phyloP scores from a whole-genome alignment of 2,113 vertebrate genomes.

The Cyanoliseus patagonus region DNA sequence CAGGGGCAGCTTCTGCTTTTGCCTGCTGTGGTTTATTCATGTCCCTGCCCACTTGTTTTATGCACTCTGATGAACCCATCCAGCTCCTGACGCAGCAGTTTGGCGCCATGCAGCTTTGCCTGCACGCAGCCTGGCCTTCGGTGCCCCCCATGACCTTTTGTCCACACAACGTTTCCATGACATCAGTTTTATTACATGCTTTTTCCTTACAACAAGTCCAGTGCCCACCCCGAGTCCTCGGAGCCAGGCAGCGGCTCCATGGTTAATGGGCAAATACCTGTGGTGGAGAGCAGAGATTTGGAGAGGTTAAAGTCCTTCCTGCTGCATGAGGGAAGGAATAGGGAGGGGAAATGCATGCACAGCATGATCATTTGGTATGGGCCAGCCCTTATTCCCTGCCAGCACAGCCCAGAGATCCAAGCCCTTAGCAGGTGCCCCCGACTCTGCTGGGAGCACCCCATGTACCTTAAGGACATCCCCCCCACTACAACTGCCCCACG shows the following conservation, averaged over 20 bases:
- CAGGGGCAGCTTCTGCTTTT: neutral
- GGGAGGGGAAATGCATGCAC: neutral
- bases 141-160: neutral
- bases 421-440: neutral
- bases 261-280: neutral
- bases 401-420: neutral
- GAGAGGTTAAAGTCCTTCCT: neutral
- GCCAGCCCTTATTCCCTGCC: neutral
- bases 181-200: constrained; percentile 35
- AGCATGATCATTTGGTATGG: fast-evolving
- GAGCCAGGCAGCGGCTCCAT: neutral
- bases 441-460: neutral
- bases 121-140: neutral
- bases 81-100: neutral
- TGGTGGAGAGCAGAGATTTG: neutral
- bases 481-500: neutral
- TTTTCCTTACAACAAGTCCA: neutral
- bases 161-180: neutral
- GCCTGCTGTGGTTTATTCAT: neutral
- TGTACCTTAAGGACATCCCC: neutral
- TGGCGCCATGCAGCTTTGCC: neutral
- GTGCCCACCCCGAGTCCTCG: neutral
- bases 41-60: neutral
- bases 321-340: neutral
- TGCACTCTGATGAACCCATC: neutral